Evolutionary conservation across 2,113 vertebrate species (phyloP), one percentile per base, ranked within the genome.

Genomic region (Cairina moschata): DNA sequence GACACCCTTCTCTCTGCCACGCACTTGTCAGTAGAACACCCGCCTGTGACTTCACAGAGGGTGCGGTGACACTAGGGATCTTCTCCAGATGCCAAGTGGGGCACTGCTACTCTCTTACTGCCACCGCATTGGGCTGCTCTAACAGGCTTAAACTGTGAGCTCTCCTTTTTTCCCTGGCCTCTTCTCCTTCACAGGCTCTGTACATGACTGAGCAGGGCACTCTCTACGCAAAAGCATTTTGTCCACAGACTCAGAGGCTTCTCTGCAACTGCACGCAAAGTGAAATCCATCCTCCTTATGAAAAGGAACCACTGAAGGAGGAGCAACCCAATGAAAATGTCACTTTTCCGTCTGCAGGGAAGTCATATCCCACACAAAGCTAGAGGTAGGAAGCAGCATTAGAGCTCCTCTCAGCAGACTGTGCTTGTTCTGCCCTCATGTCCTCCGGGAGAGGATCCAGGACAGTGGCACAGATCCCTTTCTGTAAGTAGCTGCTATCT

Each of bases 121-220:
- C 10, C 40, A 6, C 9, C 14, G 26, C 1, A 0, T 0, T 5
- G 52, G n/a, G 38, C 2, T 0, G 76, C 48, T 75, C 59, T 5
- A 8, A 60, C 5, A 31, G 26, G 4, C 52, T 3, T 21, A 58
- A 3, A 2, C 8, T 1, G 0, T 0, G 0, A 56, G 4, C 12
- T 50, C 25, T 28, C 3, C 46, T 48, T 18, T 38, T 5, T 5
- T 23, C 34, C 4, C 28, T 52, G 21, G 2, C 36, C 8, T 40
- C 38, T 16, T 7, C 29, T 65, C 63, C 12, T 17, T n/a, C 58
- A 6, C 5, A 31, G 29, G 20, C 42, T 46, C 56, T 2, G 1
- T 5, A 22, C 23, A 0, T 2, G 44, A 40, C 29, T 1, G 13
- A 50, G 34, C 28, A 15, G 22, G 63, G 36, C 13, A 9, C 28